A percentile compares a stretch with the other conserved stretches of the same genome.
phyloP scores from a whole-genome alignment of 2,113 vertebrate genomes.

The Benitochromis conjunctus region DNA sequence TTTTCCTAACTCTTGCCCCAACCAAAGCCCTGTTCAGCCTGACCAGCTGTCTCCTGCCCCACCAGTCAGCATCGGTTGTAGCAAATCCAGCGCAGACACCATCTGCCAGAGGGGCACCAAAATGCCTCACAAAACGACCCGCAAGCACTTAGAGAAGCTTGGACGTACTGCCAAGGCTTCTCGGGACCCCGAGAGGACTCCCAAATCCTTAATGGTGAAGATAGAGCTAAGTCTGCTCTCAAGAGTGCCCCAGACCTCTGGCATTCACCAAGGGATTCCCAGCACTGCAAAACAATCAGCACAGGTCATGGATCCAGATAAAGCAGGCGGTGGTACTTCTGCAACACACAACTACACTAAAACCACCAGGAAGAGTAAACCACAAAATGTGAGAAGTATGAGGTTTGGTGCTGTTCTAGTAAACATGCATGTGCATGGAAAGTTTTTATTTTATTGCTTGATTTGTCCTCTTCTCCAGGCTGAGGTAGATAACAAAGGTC shows the following conservation, averaged over 20 bases:
- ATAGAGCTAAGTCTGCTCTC: constrained; percentile 81
- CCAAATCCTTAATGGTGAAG: constrained; percentile 79
- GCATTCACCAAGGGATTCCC: neutral
- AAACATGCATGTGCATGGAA: neutral
- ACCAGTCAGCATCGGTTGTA: constrained; percentile 37
- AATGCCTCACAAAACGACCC: constrained; percentile 49
- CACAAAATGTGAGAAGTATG: constrained; percentile 34
- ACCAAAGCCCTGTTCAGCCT: constrained; percentile 20
- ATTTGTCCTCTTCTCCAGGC: constrained; percentile 51
- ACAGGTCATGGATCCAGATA: constrained; percentile 46
- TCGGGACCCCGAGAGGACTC: constrained; percentile 1
- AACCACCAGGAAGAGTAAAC: constrained; percentile 70
- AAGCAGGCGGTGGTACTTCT: neutral
- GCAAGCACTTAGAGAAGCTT: constrained; percentile 38
- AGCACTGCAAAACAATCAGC: constrained; percentile 52
- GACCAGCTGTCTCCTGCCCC: constrained; percentile 33
- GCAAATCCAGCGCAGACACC: constrained; percentile 34
- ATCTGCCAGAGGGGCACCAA: constrained; percentile 44
- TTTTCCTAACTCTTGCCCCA: constrained; percentile 40
- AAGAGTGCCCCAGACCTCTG: constrained; percentile 68
- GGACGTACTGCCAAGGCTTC: constrained; percentile 31
- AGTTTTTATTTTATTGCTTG: neutral
- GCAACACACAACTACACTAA: constrained; percentile 37
- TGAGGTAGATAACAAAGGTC: constrained; percentile 48
- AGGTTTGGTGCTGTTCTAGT: neutral